Evolutionary conservation across 1,140 invertebrate genomes (phyloP), one percentile per base, ranked within the genome.

Genomic region (Goniozus legneri): DNA sequence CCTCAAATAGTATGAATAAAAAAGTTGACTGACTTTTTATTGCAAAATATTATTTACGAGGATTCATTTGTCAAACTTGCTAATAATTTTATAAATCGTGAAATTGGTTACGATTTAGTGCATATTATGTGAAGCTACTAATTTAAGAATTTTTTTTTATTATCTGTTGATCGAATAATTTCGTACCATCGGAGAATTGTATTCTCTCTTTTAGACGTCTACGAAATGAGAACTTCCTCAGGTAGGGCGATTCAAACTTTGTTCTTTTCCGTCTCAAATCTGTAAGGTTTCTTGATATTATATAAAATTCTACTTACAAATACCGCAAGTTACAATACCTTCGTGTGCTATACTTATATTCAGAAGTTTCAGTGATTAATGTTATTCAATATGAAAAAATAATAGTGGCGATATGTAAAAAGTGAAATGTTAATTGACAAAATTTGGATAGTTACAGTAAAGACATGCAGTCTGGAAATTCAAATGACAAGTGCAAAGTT

Each of bases 251-350:
- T 48, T 69, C 64, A 67, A 69, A 69, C 64, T 69, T 69, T 65
- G 66, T 64, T 69, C 66, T 69, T 69, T 69, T 69, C 62, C 66
- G 62, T 61, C 64, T 66, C 58, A 69, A 55, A 65, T 67, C 66
- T 69, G 66, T 46, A 69, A 69, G 44, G 54, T 49, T 63, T 65
- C 36, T 54, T 65, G 43, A 16, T 37, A 44, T 60, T 52, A 58
- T 34, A 47, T 47, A 37, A 49, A 20, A 27, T 27, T 27, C 10
- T 10, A 27, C 10, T 27, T 27, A 27, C 24, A 27, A 27, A 6
- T 27, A 6, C 4, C 24, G 24, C 24, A 27, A 27, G n/a, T n/a
- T n/a, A n/a, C n/a, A n/a, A n/a, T n/a, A n/a, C n/a, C n/a, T n/a
- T n/a, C n/a, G n/a, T n/a, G n/a, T n/a, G n/a, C n/a, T n/a, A n/a